Conservation (phyloP, 2,888 invertebrate genomes). For the Agrotis ipsilon region DNA sequence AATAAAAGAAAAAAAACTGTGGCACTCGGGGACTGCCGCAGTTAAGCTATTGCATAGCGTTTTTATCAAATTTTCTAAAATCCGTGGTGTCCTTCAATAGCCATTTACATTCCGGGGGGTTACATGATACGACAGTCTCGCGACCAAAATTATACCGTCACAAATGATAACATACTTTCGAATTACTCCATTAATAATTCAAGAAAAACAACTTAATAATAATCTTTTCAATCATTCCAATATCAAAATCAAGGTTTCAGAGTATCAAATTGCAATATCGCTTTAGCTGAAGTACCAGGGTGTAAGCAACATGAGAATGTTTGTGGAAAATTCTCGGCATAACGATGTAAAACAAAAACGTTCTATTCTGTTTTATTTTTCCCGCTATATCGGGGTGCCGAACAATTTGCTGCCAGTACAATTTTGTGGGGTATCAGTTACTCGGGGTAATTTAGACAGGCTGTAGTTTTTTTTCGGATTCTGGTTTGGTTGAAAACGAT, state of each 20-base stretch:
- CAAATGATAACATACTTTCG: too few species aligned
- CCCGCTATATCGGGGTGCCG: conserved; percentile 13
- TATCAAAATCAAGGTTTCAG: not conserved
- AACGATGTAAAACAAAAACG: conserved; percentile 47
- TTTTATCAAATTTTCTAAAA: too few species aligned
- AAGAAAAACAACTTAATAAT: too few species aligned
- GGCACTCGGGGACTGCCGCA: too few species aligned
- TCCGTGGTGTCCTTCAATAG: too few species aligned
- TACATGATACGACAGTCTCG: too few species aligned
- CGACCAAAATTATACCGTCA: too few species aligned
- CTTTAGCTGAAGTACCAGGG: conserved; percentile 44
- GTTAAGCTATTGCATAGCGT: too few species aligned
- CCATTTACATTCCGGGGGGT: too few species aligned
- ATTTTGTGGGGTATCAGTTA: conserved; percentile 47
- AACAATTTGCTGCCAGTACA: conserved; percentile 34
- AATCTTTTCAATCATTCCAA: too few species aligned
- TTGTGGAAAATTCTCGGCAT: conserved; percentile 15
- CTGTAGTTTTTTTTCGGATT: conserved; percentile 26
- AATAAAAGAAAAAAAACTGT: too few species aligned
- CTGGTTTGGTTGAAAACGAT: conserved; percentile 1
- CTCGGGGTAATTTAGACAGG: conserved; percentile 31
- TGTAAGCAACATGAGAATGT: conserved; percentile 43
- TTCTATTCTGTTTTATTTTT: conserved; percentile 45
- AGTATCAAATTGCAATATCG: conserved; percentile 39
- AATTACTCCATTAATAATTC: too few species aligned